These are phyloP conservation scores for Empis stercorea DNA, from an alignment of 2,888 invertebrate species.

Conservation along the genomic window DNA sequence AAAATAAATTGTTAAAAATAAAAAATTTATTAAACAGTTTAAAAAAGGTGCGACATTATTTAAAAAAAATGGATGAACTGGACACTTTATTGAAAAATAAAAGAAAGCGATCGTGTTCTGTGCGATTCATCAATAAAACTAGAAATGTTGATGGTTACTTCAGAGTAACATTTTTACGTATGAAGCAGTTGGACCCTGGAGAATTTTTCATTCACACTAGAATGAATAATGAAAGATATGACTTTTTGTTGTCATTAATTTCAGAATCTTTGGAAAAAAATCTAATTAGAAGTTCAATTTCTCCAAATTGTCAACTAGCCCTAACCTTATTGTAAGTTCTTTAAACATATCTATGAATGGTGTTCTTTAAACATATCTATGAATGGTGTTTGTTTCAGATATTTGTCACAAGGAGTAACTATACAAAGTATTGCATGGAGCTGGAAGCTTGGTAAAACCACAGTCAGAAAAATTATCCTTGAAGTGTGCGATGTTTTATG, in stretches of 20 bases:
- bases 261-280: not conserved
- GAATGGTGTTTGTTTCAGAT: not conserved
- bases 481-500: conserved; percentile 9
- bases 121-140: no score
- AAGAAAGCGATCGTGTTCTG: no score
- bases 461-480: conserved; percentile 7
- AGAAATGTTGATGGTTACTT: no score
- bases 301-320: not conserved
- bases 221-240: not conserved
- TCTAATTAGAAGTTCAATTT: not conserved
- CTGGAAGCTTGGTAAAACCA: conserved; percentile 2
- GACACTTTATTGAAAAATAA: no score
- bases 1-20: no score
- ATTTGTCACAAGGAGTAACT: not conserved
- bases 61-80: no score
- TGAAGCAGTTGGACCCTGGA: no score
- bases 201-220: no score
- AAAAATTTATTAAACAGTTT: no score
- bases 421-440: not conserved
- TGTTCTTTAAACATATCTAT: no score
- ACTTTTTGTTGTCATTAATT: not conserved
- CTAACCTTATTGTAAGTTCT: not conserved
- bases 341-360: not conserved
- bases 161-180: no score
- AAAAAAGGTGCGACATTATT: no score